phyloP scores from a whole-genome alignment of 2,888 invertebrate genomes.

The Heteromurus nitidus region DNA sequence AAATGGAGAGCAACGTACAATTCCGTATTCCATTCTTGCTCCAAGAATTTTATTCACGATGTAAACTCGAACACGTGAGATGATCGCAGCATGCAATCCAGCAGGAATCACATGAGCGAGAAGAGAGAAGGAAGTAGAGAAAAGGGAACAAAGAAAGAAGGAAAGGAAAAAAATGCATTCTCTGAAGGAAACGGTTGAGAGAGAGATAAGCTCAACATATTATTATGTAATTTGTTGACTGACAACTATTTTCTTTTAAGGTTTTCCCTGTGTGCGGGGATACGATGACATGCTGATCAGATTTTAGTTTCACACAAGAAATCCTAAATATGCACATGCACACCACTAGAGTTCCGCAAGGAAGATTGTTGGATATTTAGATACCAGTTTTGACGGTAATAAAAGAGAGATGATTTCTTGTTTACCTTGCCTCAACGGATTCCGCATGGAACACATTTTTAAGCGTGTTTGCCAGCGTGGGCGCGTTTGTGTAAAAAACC shows the following conservation, averaged over 20 bases:
- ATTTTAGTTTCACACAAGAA: no score
- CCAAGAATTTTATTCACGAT: no score
- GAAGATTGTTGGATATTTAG: no score
- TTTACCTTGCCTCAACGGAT: conserved; percentile 24
- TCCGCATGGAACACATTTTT: conserved; percentile 10
- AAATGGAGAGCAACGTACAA: background rate
- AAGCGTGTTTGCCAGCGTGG: background rate
- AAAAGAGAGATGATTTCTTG: conserved; percentile 16
- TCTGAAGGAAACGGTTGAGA: background rate
- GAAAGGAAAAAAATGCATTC: background rate
- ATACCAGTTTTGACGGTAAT: conserved; percentile 13
- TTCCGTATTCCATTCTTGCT: background rate
- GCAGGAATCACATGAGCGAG: background rate
- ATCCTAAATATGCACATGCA: no score
- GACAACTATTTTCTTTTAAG: background rate
- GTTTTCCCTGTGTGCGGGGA: no score
- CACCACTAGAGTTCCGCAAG: no score
- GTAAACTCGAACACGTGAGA: no score
- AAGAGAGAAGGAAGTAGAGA: background rate
- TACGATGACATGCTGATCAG: no score
- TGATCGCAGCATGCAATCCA: background rate
- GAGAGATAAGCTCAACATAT: background rate
- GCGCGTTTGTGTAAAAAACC: background rate
- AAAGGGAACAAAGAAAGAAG: background rate
- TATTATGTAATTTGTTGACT: conserved; percentile 15